Base-by-base conservation (phyloP, 1,140 invertebrate genomes). In the Scaptodrosophila lebanonensis region DNA sequence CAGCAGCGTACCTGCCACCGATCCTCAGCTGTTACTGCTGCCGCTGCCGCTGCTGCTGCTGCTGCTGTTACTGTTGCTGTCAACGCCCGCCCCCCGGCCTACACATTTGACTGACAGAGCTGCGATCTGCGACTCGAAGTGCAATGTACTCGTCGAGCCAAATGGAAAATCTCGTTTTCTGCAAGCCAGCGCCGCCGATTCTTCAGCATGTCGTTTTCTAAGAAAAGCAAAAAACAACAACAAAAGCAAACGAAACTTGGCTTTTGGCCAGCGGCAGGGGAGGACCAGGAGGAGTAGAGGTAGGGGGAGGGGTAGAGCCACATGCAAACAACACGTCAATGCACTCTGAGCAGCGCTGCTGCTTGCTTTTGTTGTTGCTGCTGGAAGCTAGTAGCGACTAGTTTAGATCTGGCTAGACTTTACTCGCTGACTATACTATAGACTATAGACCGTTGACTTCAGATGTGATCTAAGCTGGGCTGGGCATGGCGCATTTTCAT, bases 311-410 rank as follows among this genome's bases (percentile, higher is more conserved):
- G n/a, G n/a, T n/a, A 4, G 22, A 25, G 45, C 56, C 63, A 52
- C 73, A 77, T 79, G 73, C 73, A 79, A 77, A 77, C 64, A 72
- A 66, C 64, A 79, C 73, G 73, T 77, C 73, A 79, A 77, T 79
- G 73, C 66, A 76, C 73, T 79, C 73, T 65, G 66, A 54, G 45
- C 51, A 20, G 59, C 69, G 27, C 27, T 29, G 27, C 9, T 29
- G 20, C n/a, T 27, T 44, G 3, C 30, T n/a, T 45, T 29, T 45
- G 18, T 40, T 13, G 13, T 13, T 40, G 13, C 20, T n/a, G 13
- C 20, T n/a, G n/a, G 32, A 44, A 32, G 49, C 45, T 51, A 15
- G 45, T 51, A 45, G 45, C 64, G 71, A 79, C 73, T 79, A 73
- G 73, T 79, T 79, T 79, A 79, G 68, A 79, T 79, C 72, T 75